Conservation (phyloP, 2,797 vertebrate genomes). For the Amniataba percoides region DNA sequence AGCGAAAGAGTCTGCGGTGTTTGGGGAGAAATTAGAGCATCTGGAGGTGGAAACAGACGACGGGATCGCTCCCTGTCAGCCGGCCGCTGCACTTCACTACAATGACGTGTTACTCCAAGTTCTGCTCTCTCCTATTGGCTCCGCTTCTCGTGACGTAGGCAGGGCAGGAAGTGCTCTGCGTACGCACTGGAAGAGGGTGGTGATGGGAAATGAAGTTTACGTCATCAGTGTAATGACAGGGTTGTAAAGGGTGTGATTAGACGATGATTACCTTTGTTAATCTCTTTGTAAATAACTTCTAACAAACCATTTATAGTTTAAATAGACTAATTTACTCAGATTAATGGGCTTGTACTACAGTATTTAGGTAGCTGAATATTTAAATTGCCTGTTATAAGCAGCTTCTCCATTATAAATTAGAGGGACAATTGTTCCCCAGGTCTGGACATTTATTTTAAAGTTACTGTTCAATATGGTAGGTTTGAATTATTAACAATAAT, state of each 20-base stretch:
- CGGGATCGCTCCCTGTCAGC: slow-evolving; percentile 50
- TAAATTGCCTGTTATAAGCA: not conserved
- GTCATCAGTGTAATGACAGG: not conserved
- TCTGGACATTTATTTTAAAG: not conserved
- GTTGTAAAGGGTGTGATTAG: not conserved
- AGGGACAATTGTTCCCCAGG: too few species aligned
- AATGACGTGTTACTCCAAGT: slow-evolving; percentile 85
- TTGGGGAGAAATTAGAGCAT: slow-evolving; percentile 59
- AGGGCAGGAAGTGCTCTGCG: not conserved
- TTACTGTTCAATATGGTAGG: not conserved
- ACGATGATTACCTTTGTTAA: not conserved
- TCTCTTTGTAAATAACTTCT: not conserved
- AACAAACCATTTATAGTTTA: not conserved
- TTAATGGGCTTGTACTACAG: not conserved
- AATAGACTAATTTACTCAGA: not conserved
- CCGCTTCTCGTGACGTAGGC: slow-evolving; percentile 35
- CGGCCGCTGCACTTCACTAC: slow-evolving; percentile 72
- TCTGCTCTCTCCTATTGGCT: slow-evolving; percentile 72
- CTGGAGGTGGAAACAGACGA: slow-evolving; percentile 35
- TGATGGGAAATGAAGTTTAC: slow-evolving; percentile 51
- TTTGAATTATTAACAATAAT: not conserved
- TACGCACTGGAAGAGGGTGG: not conserved
- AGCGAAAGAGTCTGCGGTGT: slow-evolving; percentile 9
- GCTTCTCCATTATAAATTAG: not conserved
- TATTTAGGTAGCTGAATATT: not conserved